A percentile compares a stretch with the other conserved stretches of the same genome.
Evolutionary conservation across 2,113 vertebrate species (phyloP).

Genomic region (Danionella cerebrum): DNA sequence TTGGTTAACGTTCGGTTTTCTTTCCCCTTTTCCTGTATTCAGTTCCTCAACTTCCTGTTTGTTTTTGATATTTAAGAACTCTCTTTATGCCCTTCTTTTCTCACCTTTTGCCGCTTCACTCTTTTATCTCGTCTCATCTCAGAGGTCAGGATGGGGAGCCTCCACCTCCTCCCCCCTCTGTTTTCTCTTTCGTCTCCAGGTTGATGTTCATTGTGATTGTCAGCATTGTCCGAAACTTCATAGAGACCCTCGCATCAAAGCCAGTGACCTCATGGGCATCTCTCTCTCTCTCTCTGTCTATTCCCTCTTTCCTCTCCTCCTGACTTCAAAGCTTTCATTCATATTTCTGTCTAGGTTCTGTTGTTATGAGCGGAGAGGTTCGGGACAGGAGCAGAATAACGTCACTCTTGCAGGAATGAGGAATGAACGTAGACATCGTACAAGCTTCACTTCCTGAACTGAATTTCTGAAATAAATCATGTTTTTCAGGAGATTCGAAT

Average conservation of each 20-base stretch:
- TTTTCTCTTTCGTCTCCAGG: not conserved
- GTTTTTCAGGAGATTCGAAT: no score
- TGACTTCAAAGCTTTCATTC: not conserved
- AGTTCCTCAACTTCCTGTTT: not conserved
- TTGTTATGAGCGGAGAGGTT: not conserved
- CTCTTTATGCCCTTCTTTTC: no score
- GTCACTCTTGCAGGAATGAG: not conserved
- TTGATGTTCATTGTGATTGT: not conserved
- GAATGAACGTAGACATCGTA: no score
- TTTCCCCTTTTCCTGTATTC: no score
- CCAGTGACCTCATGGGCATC: not conserved
- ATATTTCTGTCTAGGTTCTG: not conserved
- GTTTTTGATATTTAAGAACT: not conserved
- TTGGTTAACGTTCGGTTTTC: no score
- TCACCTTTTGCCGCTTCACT: no score
- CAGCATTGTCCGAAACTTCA: not conserved
- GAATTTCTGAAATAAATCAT: no score
- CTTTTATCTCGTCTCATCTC: no score
- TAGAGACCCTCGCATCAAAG: constrained; percentile 1
- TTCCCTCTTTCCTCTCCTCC: not conserved
- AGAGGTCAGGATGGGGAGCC: no score
- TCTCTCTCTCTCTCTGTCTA: not conserved
- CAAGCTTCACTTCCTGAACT: no score
- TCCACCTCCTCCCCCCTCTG: not conserved
- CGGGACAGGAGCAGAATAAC: not conserved